Conservation (phyloP, 23 tunicate species). For the Phallusia fumigata region DNA sequence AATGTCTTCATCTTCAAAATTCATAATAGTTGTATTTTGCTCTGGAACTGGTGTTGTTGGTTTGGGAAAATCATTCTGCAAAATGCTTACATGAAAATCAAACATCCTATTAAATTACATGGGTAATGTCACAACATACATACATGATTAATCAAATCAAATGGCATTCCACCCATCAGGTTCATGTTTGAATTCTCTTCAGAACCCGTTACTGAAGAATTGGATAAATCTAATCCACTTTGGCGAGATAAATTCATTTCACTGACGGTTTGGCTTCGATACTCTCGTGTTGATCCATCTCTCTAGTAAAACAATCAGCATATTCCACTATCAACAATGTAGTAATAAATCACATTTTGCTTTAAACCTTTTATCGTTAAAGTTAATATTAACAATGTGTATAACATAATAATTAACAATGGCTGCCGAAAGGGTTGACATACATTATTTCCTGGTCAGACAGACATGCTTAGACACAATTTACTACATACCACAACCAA, state of each 20-base stretch:
- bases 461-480: too few relatives aligned
- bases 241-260: neutral
- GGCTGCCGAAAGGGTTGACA: too few relatives aligned
- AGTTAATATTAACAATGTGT: too few relatives aligned
- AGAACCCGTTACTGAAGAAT: neutral
- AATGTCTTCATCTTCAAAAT: conserved; percentile 92
- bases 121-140: neutral
- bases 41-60: conserved; percentile 25
- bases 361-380: too few relatives aligned
- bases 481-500: too few relatives aligned
- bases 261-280: conserved; percentile 1
- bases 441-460: too few relatives aligned
- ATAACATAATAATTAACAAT: too few relatives aligned
- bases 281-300: neutral
- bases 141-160: conserved; percentile 1
- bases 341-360: too few relatives aligned
- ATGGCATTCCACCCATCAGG: neutral
- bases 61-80: conserved; percentile 5
- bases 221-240: neutral
- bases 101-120: neutral
- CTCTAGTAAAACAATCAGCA: neutral
- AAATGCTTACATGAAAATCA: neutral
- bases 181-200: conserved; percentile 2
- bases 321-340: too few relatives aligned
- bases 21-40: conserved; percentile 51